Evolutionary conservation across 2,797 vertebrate genomes (phyloP), one percentile per base, ranked within the genome.

Genomic region (Clarias fuscus): DNA sequence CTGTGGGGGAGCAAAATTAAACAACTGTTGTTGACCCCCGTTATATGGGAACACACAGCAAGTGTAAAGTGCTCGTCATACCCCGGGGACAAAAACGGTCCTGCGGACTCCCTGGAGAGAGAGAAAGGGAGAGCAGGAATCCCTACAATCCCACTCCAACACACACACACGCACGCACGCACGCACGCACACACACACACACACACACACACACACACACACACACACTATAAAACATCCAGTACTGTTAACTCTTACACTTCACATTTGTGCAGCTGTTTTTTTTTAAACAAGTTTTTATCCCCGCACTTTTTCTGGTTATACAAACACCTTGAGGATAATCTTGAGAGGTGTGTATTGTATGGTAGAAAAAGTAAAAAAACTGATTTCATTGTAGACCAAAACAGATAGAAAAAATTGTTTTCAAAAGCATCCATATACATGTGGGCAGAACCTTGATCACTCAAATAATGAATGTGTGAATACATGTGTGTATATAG

Each of bases 11-110:
- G 85, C 59, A 24, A 88, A 89, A 90, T 89, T 88, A 88, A 93
- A 91, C 92, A 91, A 92, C 93, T 91, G 92, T 91, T 89, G 92
- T 94, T 95, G 95, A 95, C 94, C 94, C 91, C 90, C 91, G 90
- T 92, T 93, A 93, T 93, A 92, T 89, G 91, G 91, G 92, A 94
- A 92, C 91, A 88, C 88, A 88, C 88, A 92, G 89, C 89, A 89
- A 73, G 90, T 87, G 61, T 87, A 84, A 82, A 65, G 76, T 86
- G 89, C 70, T 80, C n/a, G 78, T 76, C 72, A 30, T 84, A 85
- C 89, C 88, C 90, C 70, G 70, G 87, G 91, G 89, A 89, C 77
- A 75, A 80, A 67, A 73, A 82, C 67, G 7, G 33, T 77, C 70
- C 89, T 84, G 37, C 73, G 87, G 88, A 80, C 83, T 75, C 76